Evolutionary conservation across 2,113 vertebrate genomes (phyloP), one percentile per base, ranked within the genome.

Genomic region (Labrus mixtus): DNA sequence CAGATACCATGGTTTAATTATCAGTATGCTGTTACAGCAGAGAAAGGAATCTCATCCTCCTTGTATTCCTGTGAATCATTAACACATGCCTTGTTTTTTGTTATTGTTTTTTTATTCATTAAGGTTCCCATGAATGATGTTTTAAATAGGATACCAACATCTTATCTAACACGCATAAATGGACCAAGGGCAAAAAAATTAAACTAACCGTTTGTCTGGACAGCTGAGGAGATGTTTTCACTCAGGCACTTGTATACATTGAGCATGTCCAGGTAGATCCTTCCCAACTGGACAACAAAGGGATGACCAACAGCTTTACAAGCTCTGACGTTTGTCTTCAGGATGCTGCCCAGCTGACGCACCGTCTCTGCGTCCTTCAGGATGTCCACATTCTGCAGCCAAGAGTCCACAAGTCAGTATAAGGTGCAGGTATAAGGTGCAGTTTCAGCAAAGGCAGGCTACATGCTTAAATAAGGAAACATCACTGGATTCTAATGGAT

Each of bases 231-330:
- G 93, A 98, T 98, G 89, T 98, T 98, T 93, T 98, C 97, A 92
- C 97, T 98, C 92, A 98, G 96, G 95, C 97, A 98, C 95, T 98
- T 98, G 90, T 98, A 98, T 64, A 98, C 97, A 89, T 98, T 98
- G 81, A 98, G 95, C 97, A 98, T 98, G 95, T 98, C 97, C 93
- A 98, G 94, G 92, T 98, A 98, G 93, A 98, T 98, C 65, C 97
- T 95, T 65, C 97, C 97, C 72, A 98, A 95, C 89, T 98, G 97
- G 84, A 97, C 96, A 20, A 98, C 97, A 76, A 98, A 98, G 3
- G 97, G 97, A 75, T 98, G 97, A 17, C 97, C 97, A 41, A 98
- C 97, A 22, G 97, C 97, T 93, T 98, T 98, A 89, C 97, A 98
- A 0, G 97, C 96, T 79, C 96, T 86, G 29, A 98, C 97, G 1